These are phyloP conservation scores for Holacanthus passer DNA, from an alignment of 2,113 vertebrate species.

Conservation along the genomic window DNA sequence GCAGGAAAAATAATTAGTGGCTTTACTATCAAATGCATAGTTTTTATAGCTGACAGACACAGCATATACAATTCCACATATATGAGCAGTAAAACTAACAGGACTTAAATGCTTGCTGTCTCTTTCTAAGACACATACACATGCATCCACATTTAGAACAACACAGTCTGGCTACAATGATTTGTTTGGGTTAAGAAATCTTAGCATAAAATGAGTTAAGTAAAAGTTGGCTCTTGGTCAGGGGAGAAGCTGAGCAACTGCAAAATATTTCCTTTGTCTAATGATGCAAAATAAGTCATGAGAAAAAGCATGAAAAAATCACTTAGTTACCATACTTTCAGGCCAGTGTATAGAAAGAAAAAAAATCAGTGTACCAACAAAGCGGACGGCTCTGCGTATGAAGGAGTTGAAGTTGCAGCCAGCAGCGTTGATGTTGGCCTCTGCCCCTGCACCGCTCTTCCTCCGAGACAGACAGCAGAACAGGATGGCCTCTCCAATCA, in stretches of 20 bases:
- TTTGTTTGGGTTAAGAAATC: background rate
- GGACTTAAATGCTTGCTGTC: background rate
- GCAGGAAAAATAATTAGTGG: background rate
- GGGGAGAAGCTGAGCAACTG: background rate
- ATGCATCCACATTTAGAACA: background rate
- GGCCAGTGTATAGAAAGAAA: background rate
- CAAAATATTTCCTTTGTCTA: background rate
- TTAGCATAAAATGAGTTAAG: background rate
- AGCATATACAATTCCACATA: too few species aligned
- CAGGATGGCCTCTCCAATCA: constrained; percentile 97
- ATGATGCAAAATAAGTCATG: background rate
- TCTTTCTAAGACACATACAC: background rate
- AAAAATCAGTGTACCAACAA: constrained; percentile 87
- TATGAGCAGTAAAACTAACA: background rate
- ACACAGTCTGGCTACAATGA: background rate
- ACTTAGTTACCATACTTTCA: background rate
- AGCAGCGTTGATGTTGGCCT: constrained; percentile 96
- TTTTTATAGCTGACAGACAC: too few species aligned
- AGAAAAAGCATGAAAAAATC: background rate
- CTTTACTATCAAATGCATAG: too few species aligned
- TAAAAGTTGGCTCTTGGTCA: background rate
- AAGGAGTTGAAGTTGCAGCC: constrained; percentile 99
- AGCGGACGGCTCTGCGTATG: constrained; percentile 95
- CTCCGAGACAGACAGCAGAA: constrained; percentile 95
- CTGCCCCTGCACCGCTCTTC: constrained; percentile 86